Conservation (phyloP, 1,140 invertebrate species). For the Pinna nobilis region DNA sequence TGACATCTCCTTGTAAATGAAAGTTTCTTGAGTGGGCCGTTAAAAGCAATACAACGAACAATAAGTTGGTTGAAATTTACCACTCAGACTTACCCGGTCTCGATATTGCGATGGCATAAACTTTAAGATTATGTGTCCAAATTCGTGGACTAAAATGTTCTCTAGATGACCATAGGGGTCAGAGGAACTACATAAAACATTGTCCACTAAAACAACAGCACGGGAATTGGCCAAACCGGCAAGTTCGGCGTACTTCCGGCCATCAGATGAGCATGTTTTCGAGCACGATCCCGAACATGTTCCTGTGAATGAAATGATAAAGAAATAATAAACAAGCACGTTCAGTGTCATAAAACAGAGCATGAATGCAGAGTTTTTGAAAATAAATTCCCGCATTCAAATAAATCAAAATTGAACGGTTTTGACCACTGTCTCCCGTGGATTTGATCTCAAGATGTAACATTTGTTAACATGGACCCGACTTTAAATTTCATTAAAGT, state of each 20-base stretch:
- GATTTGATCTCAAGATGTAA: too few species aligned
- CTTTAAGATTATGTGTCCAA: slow-evolving; percentile 34
- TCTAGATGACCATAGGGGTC: slow-evolving; percentile 31
- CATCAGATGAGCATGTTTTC: slow-evolving; percentile 42
- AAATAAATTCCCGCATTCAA: too few species aligned
- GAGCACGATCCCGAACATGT: slow-evolving; percentile 40
- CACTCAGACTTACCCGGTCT: slow-evolving; percentile 38
- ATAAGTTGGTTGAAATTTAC: not conserved
- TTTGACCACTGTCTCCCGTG: too few species aligned
- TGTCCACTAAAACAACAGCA: slow-evolving; percentile 25
- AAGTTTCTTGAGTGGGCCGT: too few species aligned
- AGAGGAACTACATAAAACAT: slow-evolving; percentile 30
- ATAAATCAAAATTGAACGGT: too few species aligned
- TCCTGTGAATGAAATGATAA: too few species aligned
- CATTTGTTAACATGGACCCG: too few species aligned
- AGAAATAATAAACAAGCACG: too few species aligned
- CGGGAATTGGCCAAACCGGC: slow-evolving; percentile 39
- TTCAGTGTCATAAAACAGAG: too few species aligned
- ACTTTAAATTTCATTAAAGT: too few species aligned
- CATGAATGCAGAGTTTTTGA: too few species aligned
- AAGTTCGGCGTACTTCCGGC: slow-evolving; percentile 38
- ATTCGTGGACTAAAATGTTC: slow-evolving; percentile 46
- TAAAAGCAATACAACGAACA: not conserved
- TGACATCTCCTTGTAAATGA: too few species aligned
- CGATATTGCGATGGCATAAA: slow-evolving; percentile 26